phyloP scores from a whole-genome alignment of 2,888 invertebrate genomes.

The Drosophila imparisetae region DNA sequence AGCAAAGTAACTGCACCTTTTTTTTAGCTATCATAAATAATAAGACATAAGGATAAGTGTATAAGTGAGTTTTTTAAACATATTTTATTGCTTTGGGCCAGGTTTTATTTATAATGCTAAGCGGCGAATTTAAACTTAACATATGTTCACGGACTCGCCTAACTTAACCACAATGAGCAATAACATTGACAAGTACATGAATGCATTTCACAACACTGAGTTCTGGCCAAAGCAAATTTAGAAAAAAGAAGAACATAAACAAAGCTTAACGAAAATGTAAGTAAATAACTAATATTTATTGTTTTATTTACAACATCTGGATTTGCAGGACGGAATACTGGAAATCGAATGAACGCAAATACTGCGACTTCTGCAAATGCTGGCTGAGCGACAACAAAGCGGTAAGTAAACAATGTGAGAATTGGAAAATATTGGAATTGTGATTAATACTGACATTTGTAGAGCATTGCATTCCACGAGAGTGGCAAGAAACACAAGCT shows the following conservation, averaged over 20 bases:
- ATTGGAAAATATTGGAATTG: not conserved
- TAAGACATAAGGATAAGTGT: not conserved
- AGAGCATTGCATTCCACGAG: constrained; percentile 98
- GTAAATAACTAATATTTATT: constrained; percentile 15
- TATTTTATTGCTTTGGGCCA: not conserved
- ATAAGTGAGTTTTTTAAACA: not conserved
- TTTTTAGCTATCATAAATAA: not conserved
- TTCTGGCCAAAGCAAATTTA: constrained; percentile 8
- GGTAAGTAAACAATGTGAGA: constrained; percentile 84
- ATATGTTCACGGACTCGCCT: not conserved
- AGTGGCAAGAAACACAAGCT: constrained; percentile 96
- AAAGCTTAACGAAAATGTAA: constrained; percentile 47
- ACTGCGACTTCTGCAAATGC: constrained; percentile 98
- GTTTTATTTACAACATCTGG: not conserved
- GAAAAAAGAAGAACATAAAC: constrained; percentile 12
- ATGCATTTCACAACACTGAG: constrained; percentile 19
- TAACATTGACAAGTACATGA: not conserved
- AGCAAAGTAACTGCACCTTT: not conserved
- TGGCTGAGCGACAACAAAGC: constrained; percentile 99
- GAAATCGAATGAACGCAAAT: constrained; percentile 98
- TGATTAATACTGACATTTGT: constrained; percentile 25
- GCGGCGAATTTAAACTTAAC: not conserved
- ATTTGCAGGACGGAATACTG: constrained; percentile 95
- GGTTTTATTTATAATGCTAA: too few species aligned
- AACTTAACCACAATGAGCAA: constrained; percentile 3